Percentiles rank a stretch among this genome's conserved stretches.
Evolutionary conservation across 1,140 invertebrate genomes (phyloP).

Genomic region (Scaptomyza pallida): DNA sequence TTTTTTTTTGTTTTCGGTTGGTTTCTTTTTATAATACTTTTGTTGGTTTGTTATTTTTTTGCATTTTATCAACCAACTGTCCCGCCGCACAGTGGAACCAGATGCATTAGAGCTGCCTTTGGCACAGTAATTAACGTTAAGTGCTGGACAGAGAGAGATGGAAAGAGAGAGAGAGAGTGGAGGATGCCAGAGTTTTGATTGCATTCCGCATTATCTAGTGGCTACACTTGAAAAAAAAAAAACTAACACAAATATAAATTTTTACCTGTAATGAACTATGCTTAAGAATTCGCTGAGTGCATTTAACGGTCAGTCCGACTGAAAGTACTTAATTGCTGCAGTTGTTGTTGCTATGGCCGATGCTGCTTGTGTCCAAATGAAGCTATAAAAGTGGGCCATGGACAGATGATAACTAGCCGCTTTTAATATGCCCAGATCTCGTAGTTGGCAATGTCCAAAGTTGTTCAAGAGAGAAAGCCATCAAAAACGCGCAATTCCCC

Average conservation of each 20-base stretch:
- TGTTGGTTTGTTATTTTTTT: constrained; percentile 17
- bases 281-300: constrained; percentile 5
- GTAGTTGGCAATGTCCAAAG: constrained; percentile 59
- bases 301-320: background rate
- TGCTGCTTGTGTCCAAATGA: constrained; percentile 56
- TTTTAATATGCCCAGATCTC: constrained; percentile 65
- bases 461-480: constrained; percentile 71
- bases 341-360: constrained; percentile 9
- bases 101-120: constrained; percentile 61
- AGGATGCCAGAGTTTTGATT: constrained; percentile 31
- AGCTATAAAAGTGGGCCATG: constrained; percentile 75
- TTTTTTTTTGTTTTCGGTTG: constrained; percentile 19
- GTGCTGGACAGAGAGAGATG: constrained; percentile 29
- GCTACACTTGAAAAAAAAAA: constrained; percentile 27
- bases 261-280: background rate
- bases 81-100: constrained; percentile 53
- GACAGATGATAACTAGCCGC: constrained; percentile 51
- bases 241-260: background rate
- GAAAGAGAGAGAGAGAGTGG: background rate
- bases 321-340: constrained; percentile 34
- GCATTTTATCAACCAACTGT: constrained; percentile 47
- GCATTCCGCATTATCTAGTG: constrained; percentile 29
- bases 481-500: constrained; percentile 69
- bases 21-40: constrained; percentile 7
- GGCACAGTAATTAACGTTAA: constrained; percentile 62